These are phyloP conservation scores for Eudemis profundana DNA, from an alignment of 2,888 invertebrate species.

Conservation along the genomic window DNA sequence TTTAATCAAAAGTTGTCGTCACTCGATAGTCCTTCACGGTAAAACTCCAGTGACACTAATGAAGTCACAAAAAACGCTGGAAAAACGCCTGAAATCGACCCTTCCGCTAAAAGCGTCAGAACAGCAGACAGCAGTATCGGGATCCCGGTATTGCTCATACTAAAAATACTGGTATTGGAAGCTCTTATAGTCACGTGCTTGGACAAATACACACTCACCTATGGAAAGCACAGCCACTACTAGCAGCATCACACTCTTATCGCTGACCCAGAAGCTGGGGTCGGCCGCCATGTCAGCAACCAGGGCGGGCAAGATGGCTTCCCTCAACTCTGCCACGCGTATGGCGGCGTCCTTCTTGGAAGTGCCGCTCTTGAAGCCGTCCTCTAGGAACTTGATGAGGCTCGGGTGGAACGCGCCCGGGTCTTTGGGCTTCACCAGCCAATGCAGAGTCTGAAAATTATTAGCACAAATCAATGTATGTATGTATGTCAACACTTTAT, in stretches of 20 bases:
- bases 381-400: constrained; percentile 89
- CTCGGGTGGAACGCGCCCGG: constrained; percentile 93
- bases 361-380: constrained; percentile 89
- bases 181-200: too few relatives aligned
- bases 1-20: too few relatives aligned
- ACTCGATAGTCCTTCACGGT: too few relatives aligned
- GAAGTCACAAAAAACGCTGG: too few relatives aligned
- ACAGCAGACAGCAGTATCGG: too few relatives aligned
- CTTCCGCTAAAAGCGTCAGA: too few relatives aligned
- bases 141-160: too few relatives aligned
- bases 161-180: too few relatives aligned
- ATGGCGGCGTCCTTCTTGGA: constrained; percentile 90
- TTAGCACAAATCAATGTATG: not conserved
- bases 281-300: constrained; percentile 85
- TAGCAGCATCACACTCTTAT: constrained; percentile 87
- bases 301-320: constrained; percentile 86
- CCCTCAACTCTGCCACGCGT: constrained; percentile 88
- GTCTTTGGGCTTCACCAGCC: constrained; percentile 94
- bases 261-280: constrained; percentile 88
- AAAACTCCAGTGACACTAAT: too few relatives aligned
- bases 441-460: constrained; percentile 87
- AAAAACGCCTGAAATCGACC: too few relatives aligned
- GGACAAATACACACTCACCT: too few relatives aligned
- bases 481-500: too few relatives aligned
- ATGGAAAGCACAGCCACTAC: constrained; percentile 89